These are phyloP conservation scores for Canis aureus DNA, from an alignment of 2,113 vertebrate species.

Conservation along the genomic window DNA sequence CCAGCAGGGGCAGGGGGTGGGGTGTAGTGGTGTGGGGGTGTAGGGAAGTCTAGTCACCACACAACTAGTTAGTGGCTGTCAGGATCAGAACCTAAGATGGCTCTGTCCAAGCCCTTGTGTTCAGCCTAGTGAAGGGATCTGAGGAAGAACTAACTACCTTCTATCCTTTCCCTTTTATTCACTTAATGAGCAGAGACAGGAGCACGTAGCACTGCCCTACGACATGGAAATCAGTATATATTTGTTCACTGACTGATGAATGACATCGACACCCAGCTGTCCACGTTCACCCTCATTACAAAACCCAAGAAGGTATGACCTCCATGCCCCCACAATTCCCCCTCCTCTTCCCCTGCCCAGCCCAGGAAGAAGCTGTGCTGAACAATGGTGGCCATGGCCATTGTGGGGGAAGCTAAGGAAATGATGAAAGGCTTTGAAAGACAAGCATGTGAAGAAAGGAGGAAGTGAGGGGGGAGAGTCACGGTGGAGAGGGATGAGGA, in stretches of 20 bases:
- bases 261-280: background rate
- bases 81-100: background rate
- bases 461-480: background rate
- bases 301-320: background rate
- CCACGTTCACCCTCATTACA: background rate
- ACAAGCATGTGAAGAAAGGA: background rate
- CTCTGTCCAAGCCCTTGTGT: background rate
- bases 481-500: background rate
- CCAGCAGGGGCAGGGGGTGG: too few species aligned
- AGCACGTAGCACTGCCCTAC: background rate
- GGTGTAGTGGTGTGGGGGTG: background rate
- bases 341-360: background rate
- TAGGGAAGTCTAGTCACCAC: background rate
- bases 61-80: background rate
- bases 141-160: background rate
- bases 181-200: background rate
- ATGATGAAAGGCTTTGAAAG: slow-evolving; percentile 28
- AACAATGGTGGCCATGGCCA: background rate
- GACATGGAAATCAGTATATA: background rate
- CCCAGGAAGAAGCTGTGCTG: background rate
- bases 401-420: background rate
- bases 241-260: background rate
- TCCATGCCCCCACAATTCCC: fast-evolving
- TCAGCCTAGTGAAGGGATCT: background rate
- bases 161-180: fast-evolving